These are phyloP conservation scores for Drosophila guanche DNA, from an alignment of 1,140 invertebrate species.

Conservation along the genomic window DNA sequence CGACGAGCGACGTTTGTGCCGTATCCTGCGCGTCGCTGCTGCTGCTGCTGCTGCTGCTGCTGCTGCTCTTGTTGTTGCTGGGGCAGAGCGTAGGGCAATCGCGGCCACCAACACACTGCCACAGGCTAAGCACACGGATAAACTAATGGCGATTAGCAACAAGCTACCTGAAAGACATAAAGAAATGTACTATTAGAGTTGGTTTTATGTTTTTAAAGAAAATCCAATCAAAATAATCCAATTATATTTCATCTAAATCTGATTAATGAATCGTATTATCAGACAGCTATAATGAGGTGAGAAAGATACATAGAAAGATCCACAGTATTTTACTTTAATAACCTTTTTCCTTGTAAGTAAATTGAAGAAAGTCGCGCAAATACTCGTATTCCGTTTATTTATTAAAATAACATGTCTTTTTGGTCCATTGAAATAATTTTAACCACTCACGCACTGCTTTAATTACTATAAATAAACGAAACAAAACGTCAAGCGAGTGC, in stretches of 20 bases:
- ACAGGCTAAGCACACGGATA: slow-evolving; percentile 72
- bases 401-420: slow-evolving; percentile 9
- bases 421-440: slow-evolving; percentile 30
- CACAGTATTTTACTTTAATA: neutral
- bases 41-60: slow-evolving; percentile 15
- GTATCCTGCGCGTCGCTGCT: slow-evolving; percentile 62
- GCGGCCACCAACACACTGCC: slow-evolving; percentile 73
- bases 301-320: too few relatives aligned
- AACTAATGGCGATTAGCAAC: slow-evolving; percentile 74
- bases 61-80: slow-evolving; percentile 28
- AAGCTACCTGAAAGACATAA: slow-evolving; percentile 59
- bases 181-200: slow-evolving; percentile 3
- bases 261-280: too few relatives aligned
- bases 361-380: too few relatives aligned
- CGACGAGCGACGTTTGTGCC: slow-evolving; percentile 61
- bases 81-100: slow-evolving; percentile 60
- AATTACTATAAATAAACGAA: slow-evolving; percentile 52
- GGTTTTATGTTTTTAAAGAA: neutral
- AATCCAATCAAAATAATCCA: too few relatives aligned
- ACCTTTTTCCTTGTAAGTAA: neutral
- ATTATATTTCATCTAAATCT: too few relatives aligned
- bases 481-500: slow-evolving; percentile 31
- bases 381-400: neutral
- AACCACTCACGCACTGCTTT: slow-evolving; percentile 39
- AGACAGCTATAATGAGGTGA: too few relatives aligned